phyloP scores from a whole-genome alignment of 2,888 invertebrate species.

The Apodemia hepburni region DNA sequence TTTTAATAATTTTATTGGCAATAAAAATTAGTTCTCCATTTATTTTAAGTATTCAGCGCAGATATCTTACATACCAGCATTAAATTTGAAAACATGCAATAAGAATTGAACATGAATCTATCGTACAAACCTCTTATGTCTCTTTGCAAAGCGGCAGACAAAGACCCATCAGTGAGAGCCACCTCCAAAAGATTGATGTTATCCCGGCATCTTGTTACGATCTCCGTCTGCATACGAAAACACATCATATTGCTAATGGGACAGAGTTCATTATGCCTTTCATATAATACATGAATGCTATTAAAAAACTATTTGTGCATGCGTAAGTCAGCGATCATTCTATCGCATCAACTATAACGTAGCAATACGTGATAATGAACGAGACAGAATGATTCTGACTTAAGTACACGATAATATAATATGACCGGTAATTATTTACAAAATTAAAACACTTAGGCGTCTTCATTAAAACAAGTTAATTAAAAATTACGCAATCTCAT shows the following conservation, averaged over 20 bases:
- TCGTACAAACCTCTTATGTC: constrained; percentile 80
- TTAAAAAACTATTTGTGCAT: neutral
- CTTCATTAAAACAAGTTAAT: neutral
- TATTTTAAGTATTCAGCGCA: too few relatives aligned
- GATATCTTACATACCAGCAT: too few relatives aligned
- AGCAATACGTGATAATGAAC: neutral
- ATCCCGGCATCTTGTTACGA: constrained; percentile 91
- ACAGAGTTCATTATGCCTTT: constrained; percentile 25
- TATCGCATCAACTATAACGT: neutral
- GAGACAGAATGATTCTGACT: neutral
- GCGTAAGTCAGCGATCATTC: neutral
- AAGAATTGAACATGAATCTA: neutral
- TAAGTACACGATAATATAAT: neutral
- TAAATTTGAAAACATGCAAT: neutral
- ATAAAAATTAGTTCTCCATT: too few relatives aligned
- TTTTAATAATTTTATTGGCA: too few relatives aligned
- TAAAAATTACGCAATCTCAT: constrained; percentile 16
- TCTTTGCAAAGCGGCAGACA: constrained; percentile 76
- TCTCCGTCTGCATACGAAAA: constrained; percentile 86
- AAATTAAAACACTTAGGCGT: constrained; percentile 18
- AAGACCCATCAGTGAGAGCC: constrained; percentile 79
- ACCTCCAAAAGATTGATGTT: constrained; percentile 90
- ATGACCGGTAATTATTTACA: constrained; percentile 1
- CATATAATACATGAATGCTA: neutral
- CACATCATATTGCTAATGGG: constrained; percentile 40